These are phyloP conservation scores for Aphaenogaster floridana DNA, from an alignment of 1,140 invertebrate genomes.

Conservation along the genomic window DNA sequence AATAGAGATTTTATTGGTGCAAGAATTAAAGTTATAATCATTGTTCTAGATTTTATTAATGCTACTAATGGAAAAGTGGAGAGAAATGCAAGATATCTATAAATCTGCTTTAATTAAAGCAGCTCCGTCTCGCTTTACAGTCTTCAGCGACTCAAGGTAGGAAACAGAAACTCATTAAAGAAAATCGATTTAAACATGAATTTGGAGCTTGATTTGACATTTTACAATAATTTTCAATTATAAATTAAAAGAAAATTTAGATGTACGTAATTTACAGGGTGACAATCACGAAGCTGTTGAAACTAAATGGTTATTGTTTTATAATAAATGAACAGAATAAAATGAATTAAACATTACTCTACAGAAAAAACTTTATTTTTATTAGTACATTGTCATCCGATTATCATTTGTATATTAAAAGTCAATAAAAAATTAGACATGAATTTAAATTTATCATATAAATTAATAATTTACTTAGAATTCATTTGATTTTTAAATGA, in stretches of 20 bases:
- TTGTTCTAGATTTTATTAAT: background rate
- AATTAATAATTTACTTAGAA: conserved; percentile 4
- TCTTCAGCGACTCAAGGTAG: background rate
- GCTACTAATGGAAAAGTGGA: background rate
- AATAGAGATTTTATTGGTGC: background rate
- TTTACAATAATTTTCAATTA: background rate
- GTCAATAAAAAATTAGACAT: background rate
- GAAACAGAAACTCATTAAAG: conserved; percentile 1
- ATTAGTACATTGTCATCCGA: background rate
- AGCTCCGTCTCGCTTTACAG: background rate
- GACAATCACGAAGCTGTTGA: background rate
- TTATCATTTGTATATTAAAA: background rate
- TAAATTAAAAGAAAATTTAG: background rate
- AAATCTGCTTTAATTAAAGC: background rate
- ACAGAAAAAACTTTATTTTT: background rate
- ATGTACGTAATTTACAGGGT: background rate
- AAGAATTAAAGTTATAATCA: background rate
- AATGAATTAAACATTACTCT: background rate
- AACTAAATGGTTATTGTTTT: background rate
- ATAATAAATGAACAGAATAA: background rate
- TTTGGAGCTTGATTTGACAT: conserved; percentile 17
- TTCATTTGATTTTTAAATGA: background rate
- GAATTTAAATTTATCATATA: background rate
- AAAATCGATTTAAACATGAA: conserved; percentile 5
- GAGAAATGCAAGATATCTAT: background rate